A percentile compares a stretch with the other conserved stretches of the same genome.
Conservation (phyloP, 2,888 invertebrate species). For the Drosophila paramelanica region DNA sequence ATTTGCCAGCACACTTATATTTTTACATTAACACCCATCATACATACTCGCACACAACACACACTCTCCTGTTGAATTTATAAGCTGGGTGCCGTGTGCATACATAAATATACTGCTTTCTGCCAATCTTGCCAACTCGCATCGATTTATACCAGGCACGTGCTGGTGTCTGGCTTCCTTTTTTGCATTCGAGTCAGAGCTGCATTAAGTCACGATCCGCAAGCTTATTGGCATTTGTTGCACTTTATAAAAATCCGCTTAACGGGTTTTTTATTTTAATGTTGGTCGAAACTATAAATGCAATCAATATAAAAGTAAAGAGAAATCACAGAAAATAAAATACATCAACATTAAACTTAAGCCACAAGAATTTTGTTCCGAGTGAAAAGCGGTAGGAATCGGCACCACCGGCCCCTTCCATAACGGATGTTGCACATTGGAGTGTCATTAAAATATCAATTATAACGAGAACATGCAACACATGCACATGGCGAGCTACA, state of each 20-base stretch:
- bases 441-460: slow-evolving; percentile 71
- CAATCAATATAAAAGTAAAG: slow-evolving; percentile 53
- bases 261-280: slow-evolving; percentile 38
- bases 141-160: slow-evolving; percentile 59
- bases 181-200: slow-evolving; percentile 25
- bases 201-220: slow-evolving; percentile 51
- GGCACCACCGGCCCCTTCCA: neutral
- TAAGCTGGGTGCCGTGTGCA: slow-evolving; percentile 64
- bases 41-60: slow-evolving; percentile 11
- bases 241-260: slow-evolving; percentile 81
- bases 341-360: slow-evolving; percentile 62
- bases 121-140: slow-evolving; percentile 5
- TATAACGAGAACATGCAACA: slow-evolving; percentile 40
- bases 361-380: slow-evolving; percentile 38
- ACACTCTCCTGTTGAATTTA: slow-evolving; percentile 41
- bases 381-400: neutral
- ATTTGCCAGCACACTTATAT: slow-evolving; percentile 46
- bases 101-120: slow-evolving; percentile 68
- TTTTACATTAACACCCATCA: slow-evolving; percentile 59
- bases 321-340: slow-evolving; percentile 15
- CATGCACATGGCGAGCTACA: slow-evolving; percentile 39
- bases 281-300: slow-evolving; percentile 38
- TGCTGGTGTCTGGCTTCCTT: slow-evolving; percentile 30
- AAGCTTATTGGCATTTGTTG: slow-evolving; percentile 77
- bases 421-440: slow-evolving; percentile 11